phyloP scores from a whole-genome alignment of 2,797 vertebrate species.

The Tragelaphus oryx region DNA sequence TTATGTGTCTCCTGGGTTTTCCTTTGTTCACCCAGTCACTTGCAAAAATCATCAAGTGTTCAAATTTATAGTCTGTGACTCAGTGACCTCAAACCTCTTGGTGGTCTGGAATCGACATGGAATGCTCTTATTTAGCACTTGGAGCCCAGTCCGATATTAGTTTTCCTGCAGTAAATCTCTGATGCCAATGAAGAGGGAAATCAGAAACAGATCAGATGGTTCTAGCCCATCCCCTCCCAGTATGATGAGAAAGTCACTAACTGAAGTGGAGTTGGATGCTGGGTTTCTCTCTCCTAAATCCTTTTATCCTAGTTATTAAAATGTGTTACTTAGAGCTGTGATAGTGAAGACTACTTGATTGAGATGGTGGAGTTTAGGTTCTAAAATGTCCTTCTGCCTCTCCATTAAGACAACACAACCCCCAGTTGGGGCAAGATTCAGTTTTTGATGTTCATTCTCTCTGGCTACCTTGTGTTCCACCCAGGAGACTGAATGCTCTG shows the following conservation, averaged over 20 bases:
- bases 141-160: neutral
- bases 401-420: neutral
- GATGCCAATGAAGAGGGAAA: neutral
- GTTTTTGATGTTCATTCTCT: neutral
- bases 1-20: constrained; percentile 19
- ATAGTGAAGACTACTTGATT: neutral
- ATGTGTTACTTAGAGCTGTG: neutral
- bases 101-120: constrained; percentile 47
- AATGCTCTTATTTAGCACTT: constrained; percentile 28
- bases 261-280: neutral
- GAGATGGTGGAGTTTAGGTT: neutral
- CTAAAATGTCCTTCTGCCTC: neutral
- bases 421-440: neutral
- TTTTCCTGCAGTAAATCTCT: constrained; percentile 16
- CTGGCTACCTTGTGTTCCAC: neutral
- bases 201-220: neutral
- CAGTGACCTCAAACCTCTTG: constrained; percentile 15
- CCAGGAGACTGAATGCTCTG: constrained; percentile 25
- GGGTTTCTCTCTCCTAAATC: neutral
- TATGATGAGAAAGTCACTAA: neutral
- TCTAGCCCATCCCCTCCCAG: neutral
- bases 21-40: constrained; percentile 21
- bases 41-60: constrained; percentile 58
- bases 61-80: constrained; percentile 6
- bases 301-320: neutral